Evolutionary conservation across 2,113 vertebrate genomes (phyloP), one percentile per base, ranked within the genome.

Genomic region (Malurus alboscapulatus): DNA sequence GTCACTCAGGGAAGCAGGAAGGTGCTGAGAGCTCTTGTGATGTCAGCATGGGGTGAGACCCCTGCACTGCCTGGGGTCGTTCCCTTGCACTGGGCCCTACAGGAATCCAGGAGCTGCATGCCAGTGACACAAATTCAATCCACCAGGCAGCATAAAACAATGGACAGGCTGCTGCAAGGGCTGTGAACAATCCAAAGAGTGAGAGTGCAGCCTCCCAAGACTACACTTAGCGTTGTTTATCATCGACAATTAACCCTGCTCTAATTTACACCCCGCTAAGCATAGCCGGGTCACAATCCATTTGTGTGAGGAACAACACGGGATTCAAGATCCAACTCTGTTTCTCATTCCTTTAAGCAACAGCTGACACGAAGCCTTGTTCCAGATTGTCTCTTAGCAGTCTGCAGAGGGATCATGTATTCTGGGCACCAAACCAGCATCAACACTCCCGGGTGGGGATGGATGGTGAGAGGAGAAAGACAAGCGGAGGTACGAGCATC

Each of bases 341-440:
- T 9, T 93, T 91, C 94, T 74, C 34, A 81, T 94, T 85, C 55
- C 63, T 87, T 84, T 69, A 69, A 86, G 55, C 59, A 92, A 86
- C 84, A 91, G 75, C 89, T 93, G 87, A 86, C n/a, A 86, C 10
- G 34, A 92, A 84, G n/a, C 21, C 32, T 87, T 77, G 38, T 67
- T 96, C 89, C 93, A 93, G 87, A 94, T 83, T 91, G 87, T 80
- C 81, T 91, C 65, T 80, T 91, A 92, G 48, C 48, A 83, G 92
- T 82, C 78, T 91, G 67, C 54, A 55, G 71, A 80, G 16, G 14
- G 36, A 90, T 91, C 40, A 21, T 53, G 34, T 51, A 54, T 96
- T 94, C 87, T 93, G 81, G 92, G 91, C 93, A 85, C 21, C 87
- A 94, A 93, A 94, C 62, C 95, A 96, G 47, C 74, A 91, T 76